These are phyloP conservation scores for Mungos mungo DNA, from an alignment of 2,113 vertebrate species.

Conservation along the genomic window DNA sequence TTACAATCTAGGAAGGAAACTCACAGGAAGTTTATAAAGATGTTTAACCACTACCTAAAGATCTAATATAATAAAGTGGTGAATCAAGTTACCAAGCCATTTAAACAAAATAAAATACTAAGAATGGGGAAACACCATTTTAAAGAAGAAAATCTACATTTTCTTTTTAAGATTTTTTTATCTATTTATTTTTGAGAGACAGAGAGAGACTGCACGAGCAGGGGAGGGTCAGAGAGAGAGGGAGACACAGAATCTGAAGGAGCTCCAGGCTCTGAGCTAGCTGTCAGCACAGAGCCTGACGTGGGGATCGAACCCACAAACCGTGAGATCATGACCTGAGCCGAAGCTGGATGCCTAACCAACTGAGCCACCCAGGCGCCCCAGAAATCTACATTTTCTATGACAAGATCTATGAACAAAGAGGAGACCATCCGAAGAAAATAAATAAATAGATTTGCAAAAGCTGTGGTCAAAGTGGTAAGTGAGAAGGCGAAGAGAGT, in stretches of 20 bases:
- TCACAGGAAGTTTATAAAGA: constrained; percentile 62
- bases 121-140: background rate
- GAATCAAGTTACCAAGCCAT: background rate
- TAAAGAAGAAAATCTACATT: background rate
- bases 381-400: background rate
- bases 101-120: background rate
- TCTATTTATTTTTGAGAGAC: too few relatives aligned
- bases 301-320: too few relatives aligned
- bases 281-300: too few relatives aligned
- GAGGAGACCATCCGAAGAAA: background rate
- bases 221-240: too few relatives aligned
- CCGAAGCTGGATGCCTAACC: too few relatives aligned
- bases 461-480: background rate
- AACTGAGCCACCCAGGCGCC: too few relatives aligned
- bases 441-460: background rate
- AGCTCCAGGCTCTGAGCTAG: too few relatives aligned
- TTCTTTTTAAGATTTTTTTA: background rate
- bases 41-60: background rate
- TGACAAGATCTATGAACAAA: background rate
- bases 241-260: too few relatives aligned
- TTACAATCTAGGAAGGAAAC: constrained; percentile 40
- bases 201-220: too few relatives aligned
- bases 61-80: background rate
- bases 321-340: too few relatives aligned
- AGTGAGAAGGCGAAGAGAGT: background rate